phyloP scores from a whole-genome alignment of 35 echinoderm and acorn worm genomes.

The Lytechinus pictus region DNA sequence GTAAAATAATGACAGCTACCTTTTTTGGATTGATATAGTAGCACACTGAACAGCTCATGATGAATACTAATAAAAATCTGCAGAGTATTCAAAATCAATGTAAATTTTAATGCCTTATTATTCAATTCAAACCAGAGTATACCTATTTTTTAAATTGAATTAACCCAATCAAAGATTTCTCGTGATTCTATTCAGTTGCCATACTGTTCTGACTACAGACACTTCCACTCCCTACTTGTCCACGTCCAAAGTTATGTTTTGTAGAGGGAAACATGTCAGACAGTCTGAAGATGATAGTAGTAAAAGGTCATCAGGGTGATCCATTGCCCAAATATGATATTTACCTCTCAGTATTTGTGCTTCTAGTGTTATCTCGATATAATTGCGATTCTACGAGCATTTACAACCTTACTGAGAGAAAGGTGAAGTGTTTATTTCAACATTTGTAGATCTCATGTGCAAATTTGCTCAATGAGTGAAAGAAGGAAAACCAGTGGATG shows the following conservation, averaged over 20 bases:
- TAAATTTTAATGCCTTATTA: no score
- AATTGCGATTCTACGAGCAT: neutral
- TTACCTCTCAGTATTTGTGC: neutral
- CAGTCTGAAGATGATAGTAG: neutral
- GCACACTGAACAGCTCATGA: no score
- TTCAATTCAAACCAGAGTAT: no score
- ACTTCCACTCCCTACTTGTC: neutral
- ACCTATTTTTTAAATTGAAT: no score
- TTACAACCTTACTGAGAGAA: neutral
- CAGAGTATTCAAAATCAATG: no score
- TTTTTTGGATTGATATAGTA: no score
- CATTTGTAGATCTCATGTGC: neutral
- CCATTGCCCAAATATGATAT: neutral
- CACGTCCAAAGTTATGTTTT: neutral
- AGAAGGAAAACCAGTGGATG: neutral
- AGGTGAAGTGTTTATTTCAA: constrained; percentile 13
- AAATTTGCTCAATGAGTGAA: neutral
- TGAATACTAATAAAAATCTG: no score
- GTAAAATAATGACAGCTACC: no score
- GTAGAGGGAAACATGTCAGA: neutral
- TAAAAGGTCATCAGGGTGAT: neutral
- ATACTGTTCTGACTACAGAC: neutral
- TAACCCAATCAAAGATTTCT: neutral
- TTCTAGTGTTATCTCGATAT: neutral
- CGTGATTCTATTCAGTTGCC: no score